Conservation (phyloP, 2,113 vertebrate species). For the Odocoileus hemionus region DNA sequence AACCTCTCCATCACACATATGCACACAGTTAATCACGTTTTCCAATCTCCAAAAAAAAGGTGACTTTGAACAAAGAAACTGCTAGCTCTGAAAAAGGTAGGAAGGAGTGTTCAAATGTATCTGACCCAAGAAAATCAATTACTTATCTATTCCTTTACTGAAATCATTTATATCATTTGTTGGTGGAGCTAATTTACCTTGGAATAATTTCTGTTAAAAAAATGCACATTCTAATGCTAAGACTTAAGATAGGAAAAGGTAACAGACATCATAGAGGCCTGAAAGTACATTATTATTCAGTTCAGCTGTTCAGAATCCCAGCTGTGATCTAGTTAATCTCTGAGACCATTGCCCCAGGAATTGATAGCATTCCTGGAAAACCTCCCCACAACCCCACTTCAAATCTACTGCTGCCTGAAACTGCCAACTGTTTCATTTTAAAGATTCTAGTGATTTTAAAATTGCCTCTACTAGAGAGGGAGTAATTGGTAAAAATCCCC, state of each 20-base stretch:
- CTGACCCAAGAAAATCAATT: neutral
- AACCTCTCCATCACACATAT: neutral
- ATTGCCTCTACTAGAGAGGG: constrained; percentile 32
- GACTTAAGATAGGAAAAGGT: neutral
- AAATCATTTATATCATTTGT: neutral
- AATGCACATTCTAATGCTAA: neutral
- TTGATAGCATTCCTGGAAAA: neutral
- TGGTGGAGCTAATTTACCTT: neutral
- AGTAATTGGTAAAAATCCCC: neutral
- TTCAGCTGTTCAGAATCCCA: neutral
- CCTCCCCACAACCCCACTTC: neutral
- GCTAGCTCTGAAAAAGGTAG: neutral
- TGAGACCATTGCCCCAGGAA: constrained; percentile 8
- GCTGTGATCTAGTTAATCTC: constrained; percentile 23
- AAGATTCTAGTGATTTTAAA: constrained; percentile 57
- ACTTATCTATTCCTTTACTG: neutral
- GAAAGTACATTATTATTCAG: neutral
- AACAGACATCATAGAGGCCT: neutral
- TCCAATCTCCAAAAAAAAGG: neutral
- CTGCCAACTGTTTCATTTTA: neutral
- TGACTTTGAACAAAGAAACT: neutral
- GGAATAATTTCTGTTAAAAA: neutral
- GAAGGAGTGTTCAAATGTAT: neutral
- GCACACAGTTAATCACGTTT: neutral
- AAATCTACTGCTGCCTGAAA: neutral